Evolutionary conservation across 1,140 invertebrate species (phyloP), one percentile per base, ranked within the genome.

Genomic region (Psix sp.): DNA sequence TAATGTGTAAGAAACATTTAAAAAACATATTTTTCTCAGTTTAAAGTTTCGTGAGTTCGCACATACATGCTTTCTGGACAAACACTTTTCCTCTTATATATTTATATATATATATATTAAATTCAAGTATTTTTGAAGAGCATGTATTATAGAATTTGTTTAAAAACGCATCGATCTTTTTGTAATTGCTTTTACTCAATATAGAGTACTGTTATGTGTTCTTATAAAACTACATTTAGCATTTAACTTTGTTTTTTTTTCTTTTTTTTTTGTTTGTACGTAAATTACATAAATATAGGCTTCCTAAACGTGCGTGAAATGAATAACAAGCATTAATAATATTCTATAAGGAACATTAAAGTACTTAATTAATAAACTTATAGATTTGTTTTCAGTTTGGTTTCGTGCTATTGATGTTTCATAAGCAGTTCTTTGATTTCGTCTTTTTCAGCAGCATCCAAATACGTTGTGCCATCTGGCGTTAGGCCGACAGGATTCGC

Each of bases 361-460:
- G 57, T 82, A 83, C 77, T 77, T 84, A 84, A 82, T 67, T 82
- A 83, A 84, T 80, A 82, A 84, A 86, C 80, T 84, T 82, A 80
- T 75, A 65, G 36, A 62, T 76, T 65, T 71, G 62, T 66, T 52
- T 74, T 51, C 42, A 57, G 72, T 81, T 84, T 82, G 77, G 80
- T 75, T 81, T 83, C 60, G 67, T 82, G 82, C 76, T 84, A 83
- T 80, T 84, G 80, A 49, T 76, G 56, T 77, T 83, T 83, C 33
- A 66, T 66, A 7, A 94, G 85, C 14, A 95, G 88, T 75, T 90
- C 89, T 87, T 95, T 95, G 70, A 98, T 98, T 88, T 98, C 96
- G 71, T 94, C 92, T 85, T 94, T 96, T 84, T 98, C 96, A 10
- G 96, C 95, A 68, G 93, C 94, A 76, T 97, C 94, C 49, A 95